Conservation (phyloP, 2,888 invertebrate species). For the Ormia ochracea region DNA sequence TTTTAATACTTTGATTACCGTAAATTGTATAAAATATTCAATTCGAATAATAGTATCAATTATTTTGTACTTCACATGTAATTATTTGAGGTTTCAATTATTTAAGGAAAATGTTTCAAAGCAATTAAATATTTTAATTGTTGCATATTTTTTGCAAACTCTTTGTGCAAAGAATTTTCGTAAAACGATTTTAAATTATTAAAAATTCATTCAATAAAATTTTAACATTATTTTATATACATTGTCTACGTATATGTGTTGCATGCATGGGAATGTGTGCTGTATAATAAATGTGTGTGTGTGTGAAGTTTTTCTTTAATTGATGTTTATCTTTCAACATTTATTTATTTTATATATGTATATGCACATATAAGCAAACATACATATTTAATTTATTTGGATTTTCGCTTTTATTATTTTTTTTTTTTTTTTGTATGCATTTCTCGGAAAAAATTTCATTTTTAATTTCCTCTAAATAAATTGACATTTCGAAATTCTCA, state of each 20-base stretch:
- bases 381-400: conserved; percentile 27
- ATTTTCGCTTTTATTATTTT: conserved; percentile 15
- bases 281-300: neutral
- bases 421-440: neutral
- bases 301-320: conserved; percentile 6
- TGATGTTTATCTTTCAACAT: conserved; percentile 44
- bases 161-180: neutral
- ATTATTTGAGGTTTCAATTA: neutral
- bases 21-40: too few relatives aligned
- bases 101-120: neutral
- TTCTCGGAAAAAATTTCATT: conserved; percentile 21
- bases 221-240: neutral
- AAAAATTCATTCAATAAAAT: neutral
- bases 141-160: neutral
- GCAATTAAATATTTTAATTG: neutral
- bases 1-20: too few relatives aligned
- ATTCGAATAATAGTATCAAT: too few relatives aligned
- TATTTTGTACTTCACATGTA: too few relatives aligned
- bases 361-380: neutral
- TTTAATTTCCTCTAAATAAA: conserved; percentile 51
- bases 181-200: neutral
- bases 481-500: conserved; percentile 42
- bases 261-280: neutral
- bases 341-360: neutral
- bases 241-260: neutral